Percentiles rank a stretch among this genome's conserved stretches.
phyloP scores from a whole-genome alignment of 2,113 vertebrate genomes.

The Haemorhous mexicanus region DNA sequence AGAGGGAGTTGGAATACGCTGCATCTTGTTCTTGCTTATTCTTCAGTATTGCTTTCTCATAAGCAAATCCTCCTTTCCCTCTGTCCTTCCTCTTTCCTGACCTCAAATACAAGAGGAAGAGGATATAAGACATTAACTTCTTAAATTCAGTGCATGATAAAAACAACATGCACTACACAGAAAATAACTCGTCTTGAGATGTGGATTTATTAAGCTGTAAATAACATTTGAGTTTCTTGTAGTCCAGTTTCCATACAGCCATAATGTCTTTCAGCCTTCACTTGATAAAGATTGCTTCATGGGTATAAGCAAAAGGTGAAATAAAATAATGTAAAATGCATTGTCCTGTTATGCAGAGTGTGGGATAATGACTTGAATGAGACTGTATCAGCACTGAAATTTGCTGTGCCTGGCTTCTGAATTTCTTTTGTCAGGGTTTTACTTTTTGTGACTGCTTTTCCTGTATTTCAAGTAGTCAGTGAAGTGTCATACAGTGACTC shows the following conservation, averaged over 20 bases:
- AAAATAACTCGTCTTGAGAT: neutral
- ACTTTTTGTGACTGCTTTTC: neutral
- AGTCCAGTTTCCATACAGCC: neutral
- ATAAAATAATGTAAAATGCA: neutral
- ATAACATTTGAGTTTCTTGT: neutral
- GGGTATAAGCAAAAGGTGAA: neutral
- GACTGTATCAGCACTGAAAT: neutral
- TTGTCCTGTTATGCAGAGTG: neutral
- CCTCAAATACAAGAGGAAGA: neutral
- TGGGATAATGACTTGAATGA: neutral
- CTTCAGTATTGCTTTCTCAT: neutral
- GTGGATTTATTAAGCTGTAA: neutral
- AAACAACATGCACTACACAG: neutral
- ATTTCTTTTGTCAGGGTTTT: neutral
- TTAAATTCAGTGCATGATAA: neutral
- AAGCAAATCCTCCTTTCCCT: neutral
- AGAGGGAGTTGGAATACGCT: neutral
- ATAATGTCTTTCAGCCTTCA: neutral
- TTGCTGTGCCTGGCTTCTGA: neutral
- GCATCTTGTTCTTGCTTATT: neutral
- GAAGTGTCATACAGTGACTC: neutral
- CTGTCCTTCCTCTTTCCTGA: neutral
- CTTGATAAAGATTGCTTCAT: neutral
- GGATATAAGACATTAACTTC: neutral
- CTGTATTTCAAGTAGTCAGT: neutral